phyloP scores from a whole-genome alignment of 2,797 vertebrate species.

The Pogonophryne albipinna region DNA sequence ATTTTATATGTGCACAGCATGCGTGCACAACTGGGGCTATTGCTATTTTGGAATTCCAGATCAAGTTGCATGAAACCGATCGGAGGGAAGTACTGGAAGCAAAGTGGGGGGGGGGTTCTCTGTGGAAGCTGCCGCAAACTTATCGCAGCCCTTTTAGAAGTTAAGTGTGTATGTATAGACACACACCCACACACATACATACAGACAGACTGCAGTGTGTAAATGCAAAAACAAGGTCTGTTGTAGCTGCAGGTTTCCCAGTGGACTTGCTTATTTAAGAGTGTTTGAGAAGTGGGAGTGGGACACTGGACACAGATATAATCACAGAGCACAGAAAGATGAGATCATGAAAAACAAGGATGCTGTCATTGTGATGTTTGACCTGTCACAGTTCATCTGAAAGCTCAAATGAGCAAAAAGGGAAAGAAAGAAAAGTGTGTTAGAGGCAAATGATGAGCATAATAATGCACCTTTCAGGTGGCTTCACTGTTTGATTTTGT shows the following conservation, averaged over 20 bases:
- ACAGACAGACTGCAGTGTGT: background rate
- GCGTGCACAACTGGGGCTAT: conserved; percentile 14
- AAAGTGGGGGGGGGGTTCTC: conserved; percentile 30
- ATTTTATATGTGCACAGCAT: background rate
- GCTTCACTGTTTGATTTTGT: too few relatives aligned
- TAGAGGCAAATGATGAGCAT: too few relatives aligned
- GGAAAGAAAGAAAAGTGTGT: background rate
- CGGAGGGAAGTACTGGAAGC: conserved; percentile 58
- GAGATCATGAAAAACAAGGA: conserved; percentile 33
- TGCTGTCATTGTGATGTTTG: background rate
- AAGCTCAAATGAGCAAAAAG: background rate
- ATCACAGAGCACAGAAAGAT: conserved; percentile 37
- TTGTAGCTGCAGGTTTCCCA: conserved; percentile 19
- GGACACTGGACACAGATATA: background rate
- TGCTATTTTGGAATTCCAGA: conserved; percentile 77
- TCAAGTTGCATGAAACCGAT: conserved; percentile 82
- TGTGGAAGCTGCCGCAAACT: conserved; percentile 5
- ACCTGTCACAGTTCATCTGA: background rate
- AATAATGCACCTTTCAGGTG: too few relatives aligned
- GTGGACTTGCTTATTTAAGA: background rate
- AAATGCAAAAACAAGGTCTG: background rate
- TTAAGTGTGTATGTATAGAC: background rate
- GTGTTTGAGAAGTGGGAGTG: conserved; percentile 32
- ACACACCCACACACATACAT: conserved; percentile 16
- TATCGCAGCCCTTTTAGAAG: too few relatives aligned